Evolutionary conservation across 2,888 invertebrate species (phyloP), one percentile per base, ranked within the genome.

Genomic region (Amphipoea lucens): DNA sequence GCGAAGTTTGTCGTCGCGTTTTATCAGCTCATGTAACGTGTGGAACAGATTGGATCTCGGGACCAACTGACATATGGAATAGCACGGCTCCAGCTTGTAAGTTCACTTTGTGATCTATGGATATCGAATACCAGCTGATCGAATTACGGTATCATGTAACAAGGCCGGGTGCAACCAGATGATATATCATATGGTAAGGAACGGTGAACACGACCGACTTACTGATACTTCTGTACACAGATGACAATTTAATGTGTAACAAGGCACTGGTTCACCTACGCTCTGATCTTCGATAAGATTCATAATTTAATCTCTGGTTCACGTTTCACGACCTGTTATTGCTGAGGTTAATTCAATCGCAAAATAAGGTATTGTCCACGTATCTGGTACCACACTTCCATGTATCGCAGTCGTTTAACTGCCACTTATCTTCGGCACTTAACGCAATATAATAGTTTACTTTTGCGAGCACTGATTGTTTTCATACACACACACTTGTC

Each of bases 111-210:
- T 94, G 93, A 94, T 93, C 85, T 94, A 95, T 93, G 93, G 93
- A 94, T 95, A 92, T 95, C 92, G 91, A 93, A 90, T 92, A 92
- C 90, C 90, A 90, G 84, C 87, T 91, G 92, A 95, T 97, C 92
- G 89, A 92, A 94, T 96, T 92, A 92, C 96, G 91, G 92, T 96
- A 95, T 96, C 94, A 85, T 87, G 89, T 96, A 92, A 94, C 96
- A 95, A 96, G 96, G 96, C 92, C 92, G 92, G 91, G 88, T 91
- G 91, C 88, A 92, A 91, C 91, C 91, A 92, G 94, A 94, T 95
- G 95, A 95, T 95, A 96, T 95, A 94, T 95, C 95, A 96, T 95
- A 95, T 95, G 95, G 92, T 92, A 95, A 92, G 95, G 93, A 94
- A 95, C 94, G 92, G 91, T 95, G 95, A 94, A 87, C 96, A 96